phyloP scores from a whole-genome alignment of 2,797 vertebrate species.

The Lutjanus argentimaculatus region DNA sequence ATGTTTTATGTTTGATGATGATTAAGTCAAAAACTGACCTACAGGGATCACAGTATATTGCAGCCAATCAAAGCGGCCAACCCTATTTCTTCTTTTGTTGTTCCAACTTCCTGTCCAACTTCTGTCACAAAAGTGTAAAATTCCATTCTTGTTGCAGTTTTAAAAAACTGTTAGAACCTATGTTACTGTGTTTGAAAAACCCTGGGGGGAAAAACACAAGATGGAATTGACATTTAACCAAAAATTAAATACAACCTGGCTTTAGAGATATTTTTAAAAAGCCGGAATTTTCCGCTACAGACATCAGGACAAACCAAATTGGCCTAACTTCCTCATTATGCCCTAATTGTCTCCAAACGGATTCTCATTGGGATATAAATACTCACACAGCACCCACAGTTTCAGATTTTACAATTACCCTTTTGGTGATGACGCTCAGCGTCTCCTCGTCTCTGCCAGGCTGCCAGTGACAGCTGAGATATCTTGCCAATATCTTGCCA shows the following conservation, averaged over 20 bases:
- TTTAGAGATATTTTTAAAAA: not conserved
- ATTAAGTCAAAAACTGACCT: no score
- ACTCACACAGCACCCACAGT: not conserved
- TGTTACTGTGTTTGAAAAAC: no score
- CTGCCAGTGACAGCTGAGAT: slow-evolving; percentile 43
- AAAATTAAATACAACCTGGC: no score
- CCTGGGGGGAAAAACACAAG: no score
- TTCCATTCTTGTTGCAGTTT: not conserved
- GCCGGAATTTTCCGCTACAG: not conserved
- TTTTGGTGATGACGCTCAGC: slow-evolving; percentile 32
- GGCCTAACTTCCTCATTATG: not conserved
- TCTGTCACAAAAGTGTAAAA: not conserved
- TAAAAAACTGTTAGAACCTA: no score
- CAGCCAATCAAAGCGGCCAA: no score
- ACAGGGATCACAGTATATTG: no score
- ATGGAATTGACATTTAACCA: no score
- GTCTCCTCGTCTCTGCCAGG: slow-evolving; percentile 19
- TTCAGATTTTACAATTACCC: slow-evolving; percentile 40
- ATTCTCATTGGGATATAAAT: slow-evolving; percentile 32
- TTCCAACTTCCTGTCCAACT: no score
- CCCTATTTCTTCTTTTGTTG: no score
- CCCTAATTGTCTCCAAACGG: not conserved
- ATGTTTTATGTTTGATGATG: no score
- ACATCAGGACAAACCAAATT: accelerated
- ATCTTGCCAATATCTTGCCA: slow-evolving; percentile 59